Base-by-base conservation (phyloP, 2,797 vertebrate species). In the Aerospiza tachiro region DNA sequence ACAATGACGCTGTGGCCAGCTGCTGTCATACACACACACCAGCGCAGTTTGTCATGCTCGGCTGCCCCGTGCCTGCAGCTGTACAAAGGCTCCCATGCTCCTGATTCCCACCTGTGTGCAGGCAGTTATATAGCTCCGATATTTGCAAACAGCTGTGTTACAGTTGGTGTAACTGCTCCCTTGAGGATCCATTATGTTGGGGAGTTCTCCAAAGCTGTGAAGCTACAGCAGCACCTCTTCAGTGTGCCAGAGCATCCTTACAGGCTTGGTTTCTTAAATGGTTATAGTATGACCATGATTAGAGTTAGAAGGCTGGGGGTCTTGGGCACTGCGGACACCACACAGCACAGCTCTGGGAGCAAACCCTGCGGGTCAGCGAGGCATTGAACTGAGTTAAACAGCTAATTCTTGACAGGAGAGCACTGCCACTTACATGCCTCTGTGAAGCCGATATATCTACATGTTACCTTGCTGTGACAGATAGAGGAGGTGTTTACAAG, bases 391-490 rank as follows among this genome's bases (percentile, higher is more conserved):
- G 1, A 49, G 42, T 47, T 36, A 28, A 65, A 28, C 10, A n/a
- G 29, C 52, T 20, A 9, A 58, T 56, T 84, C 55, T 45, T 74
- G 56, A 10, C 70, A 66, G 78, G 65, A 73, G 55, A 45, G 50
- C 23, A 17, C 52, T 84, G 70, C 50, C 26, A 2, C 42, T 38
- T 8, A 10, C 0, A 1, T 50, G 47, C 59, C 19, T 63, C 38
- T 35, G 28, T 29, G 21, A 21, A 63, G n/a, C 59, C 1, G 0
- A 6, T 38, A n/a, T 8, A 22, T 6, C 58, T 53, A 9, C 26
- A 1, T 21, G 47, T 40, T 61, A 21, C 42, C 85, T 72, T 58
- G 70, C 63, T 82, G 71, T 62, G 82, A 50, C 81, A 86, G 47
- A 47, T 11, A 82, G 56, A 67, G 78, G 42, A 65, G 52, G 55